phyloP scores from a whole-genome alignment of 1,140 invertebrate species.

The Heliconius congener region DNA sequence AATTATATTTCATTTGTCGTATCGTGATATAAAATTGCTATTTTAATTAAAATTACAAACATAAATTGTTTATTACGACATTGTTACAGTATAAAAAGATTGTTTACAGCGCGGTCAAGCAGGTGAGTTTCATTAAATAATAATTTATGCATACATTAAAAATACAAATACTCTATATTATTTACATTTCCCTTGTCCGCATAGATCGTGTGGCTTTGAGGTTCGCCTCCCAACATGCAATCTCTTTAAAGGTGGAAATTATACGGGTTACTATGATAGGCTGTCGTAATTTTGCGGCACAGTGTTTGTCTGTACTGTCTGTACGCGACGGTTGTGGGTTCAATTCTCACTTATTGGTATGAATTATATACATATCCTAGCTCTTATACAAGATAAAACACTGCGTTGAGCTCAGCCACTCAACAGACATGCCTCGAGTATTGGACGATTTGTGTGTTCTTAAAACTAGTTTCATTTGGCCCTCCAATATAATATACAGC shows the following conservation, averaged over 20 bases:
- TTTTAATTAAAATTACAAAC: conserved; percentile 8
- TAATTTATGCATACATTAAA: conserved; percentile 1
- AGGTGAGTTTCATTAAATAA: neutral
- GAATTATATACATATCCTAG: too few species aligned
- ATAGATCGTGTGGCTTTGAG: neutral
- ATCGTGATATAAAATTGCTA: neutral
- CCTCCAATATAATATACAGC: too few species aligned
- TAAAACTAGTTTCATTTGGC: too few species aligned
- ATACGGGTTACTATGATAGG: too few species aligned
- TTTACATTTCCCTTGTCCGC: neutral
- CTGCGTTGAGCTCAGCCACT: too few species aligned
- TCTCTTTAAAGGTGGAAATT: neutral
- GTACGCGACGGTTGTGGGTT: too few species aligned
- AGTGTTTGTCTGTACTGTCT: too few species aligned
- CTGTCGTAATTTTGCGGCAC: too few species aligned
- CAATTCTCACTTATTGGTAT: too few species aligned
- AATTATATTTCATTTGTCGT: neutral
- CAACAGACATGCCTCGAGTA: too few species aligned
- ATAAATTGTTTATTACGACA: conserved; percentile 8
- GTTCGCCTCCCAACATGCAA: neutral
- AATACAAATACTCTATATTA: neutral
- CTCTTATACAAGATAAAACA: too few species aligned
- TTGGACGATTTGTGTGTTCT: neutral
- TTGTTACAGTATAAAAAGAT: neutral
- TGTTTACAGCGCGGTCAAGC: neutral